These are phyloP conservation scores for Tetropium fuscum DNA, from an alignment of 2,888 invertebrate genomes.

Conservation along the genomic window DNA sequence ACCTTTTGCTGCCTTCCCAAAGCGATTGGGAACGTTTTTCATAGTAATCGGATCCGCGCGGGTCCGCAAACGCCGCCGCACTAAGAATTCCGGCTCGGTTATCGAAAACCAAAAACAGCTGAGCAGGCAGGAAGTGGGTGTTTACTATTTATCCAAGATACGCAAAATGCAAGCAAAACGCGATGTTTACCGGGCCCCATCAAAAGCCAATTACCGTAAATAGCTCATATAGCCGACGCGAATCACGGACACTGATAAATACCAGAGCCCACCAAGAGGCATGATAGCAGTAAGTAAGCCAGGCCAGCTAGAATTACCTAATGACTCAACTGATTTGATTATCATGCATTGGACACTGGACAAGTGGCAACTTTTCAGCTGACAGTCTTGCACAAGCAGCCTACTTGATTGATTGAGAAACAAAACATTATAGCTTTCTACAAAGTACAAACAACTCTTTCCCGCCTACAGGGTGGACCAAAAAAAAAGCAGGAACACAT, in stretches of 20 bases:
- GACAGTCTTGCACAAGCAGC: slow-evolving; percentile 2
- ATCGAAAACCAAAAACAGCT: slow-evolving; percentile 7
- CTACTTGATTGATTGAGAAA: slow-evolving; percentile 8
- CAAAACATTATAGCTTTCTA: background rate
- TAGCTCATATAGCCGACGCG: too few species aligned
- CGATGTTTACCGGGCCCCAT: background rate
- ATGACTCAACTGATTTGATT: too few species aligned
- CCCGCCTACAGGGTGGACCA: too few species aligned
- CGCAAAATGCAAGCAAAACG: background rate
- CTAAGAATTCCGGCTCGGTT: background rate
- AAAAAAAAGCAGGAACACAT: too few species aligned
- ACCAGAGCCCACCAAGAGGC: too few species aligned
- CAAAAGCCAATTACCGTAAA: too few species aligned
- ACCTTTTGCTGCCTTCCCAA: slow-evolving; percentile 15
- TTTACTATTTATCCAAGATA: too few species aligned
- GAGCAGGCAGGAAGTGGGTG: background rate
- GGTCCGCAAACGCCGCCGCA: background rate
- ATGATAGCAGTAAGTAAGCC: too few species aligned
- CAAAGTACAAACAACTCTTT: background rate
- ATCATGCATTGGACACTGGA: slow-evolving; percentile 3
- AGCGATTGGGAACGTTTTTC: slow-evolving; percentile 23
- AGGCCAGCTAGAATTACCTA: too few species aligned
- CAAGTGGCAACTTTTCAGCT: slow-evolving; percentile 4
- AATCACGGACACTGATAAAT: too few species aligned
- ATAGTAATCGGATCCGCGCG: background rate